These are phyloP conservation scores for Cephalopachus bancanus DNA, from an alignment of 2,797 vertebrate genomes.

Conservation along the genomic window DNA sequence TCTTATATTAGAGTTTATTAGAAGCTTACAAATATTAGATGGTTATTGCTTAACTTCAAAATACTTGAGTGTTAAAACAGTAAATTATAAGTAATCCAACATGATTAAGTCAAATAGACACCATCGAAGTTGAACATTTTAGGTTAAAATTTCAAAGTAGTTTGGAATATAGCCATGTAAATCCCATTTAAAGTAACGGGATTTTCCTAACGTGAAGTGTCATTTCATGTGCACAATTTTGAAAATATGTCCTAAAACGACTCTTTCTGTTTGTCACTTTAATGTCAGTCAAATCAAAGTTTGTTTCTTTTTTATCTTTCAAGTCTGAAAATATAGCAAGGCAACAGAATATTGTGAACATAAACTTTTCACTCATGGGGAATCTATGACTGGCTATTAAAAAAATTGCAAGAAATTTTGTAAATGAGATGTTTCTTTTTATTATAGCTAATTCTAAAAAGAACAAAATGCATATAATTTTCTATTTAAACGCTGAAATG, in stretches of 20 bases:
- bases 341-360: slow-evolving; percentile 14
- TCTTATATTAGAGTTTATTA: slow-evolving; percentile 39
- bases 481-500: slow-evolving; percentile 9
- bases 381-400: slow-evolving; percentile 44
- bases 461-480: not conserved
- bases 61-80: slow-evolving; percentile 42
- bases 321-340: slow-evolving; percentile 61
- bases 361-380: slow-evolving; percentile 31
- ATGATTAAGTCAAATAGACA: slow-evolving; percentile 56
- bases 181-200: slow-evolving; percentile 70
- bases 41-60: slow-evolving; percentile 63
- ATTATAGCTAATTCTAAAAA: slow-evolving; percentile 34
- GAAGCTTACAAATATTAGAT: slow-evolving; percentile 62
- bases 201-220: slow-evolving; percentile 69
- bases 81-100: slow-evolving; percentile 38
- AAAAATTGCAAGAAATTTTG: slow-evolving; percentile 52
- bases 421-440: slow-evolving; percentile 32
- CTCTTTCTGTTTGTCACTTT: slow-evolving; percentile 30
- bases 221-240: slow-evolving; percentile 52
- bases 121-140: slow-evolving; percentile 55
- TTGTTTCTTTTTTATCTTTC: slow-evolving; percentile 51
- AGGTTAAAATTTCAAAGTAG: slow-evolving; percentile 77
- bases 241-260: slow-evolving; percentile 62
- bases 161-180: slow-evolving; percentile 67
- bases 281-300: slow-evolving; percentile 59